A percentile compares a stretch with the other conserved stretches of the same genome.
Evolutionary conservation across 92 coral and sea anemone genomes (phyloP).

Genomic region (Bergia sp.): DNA sequence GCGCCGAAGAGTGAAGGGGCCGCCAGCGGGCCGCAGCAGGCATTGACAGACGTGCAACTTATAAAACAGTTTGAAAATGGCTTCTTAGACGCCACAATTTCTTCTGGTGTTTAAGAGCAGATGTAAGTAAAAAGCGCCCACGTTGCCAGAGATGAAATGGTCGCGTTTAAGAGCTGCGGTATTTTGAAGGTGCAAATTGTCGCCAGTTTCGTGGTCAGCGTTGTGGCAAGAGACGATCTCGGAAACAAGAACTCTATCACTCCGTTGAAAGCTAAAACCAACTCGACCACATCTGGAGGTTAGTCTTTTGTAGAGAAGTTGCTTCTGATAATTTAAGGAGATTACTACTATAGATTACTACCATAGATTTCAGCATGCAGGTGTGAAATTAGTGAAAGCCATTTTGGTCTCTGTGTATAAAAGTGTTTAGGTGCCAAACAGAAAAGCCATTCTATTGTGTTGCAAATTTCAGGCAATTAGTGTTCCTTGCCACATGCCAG

Average conservation of each 20-base stretch:
- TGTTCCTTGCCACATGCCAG: constrained; percentile 21
- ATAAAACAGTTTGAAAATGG: neutral
- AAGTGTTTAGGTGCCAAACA: constrained; percentile 31
- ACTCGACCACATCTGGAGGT: constrained; percentile 50
- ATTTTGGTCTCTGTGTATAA: constrained; percentile 1
- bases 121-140: neutral
- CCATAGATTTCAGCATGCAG: neutral
- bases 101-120: neutral
- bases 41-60: neutral
- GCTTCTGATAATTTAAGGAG: neutral
- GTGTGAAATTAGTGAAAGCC: neutral
- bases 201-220: constrained; percentile 2
- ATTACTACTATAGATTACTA: neutral
- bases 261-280: constrained; percentile 29
- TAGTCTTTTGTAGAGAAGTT: neutral
- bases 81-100: neutral
- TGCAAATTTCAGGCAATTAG: constrained; percentile 42
- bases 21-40: neutral
- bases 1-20: neutral
- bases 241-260: constrained; percentile 40
- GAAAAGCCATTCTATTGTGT: constrained; percentile 32
- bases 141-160: neutral
- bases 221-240: constrained; percentile 15
- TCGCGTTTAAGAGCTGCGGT: constrained; percentile 12
- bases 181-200: constrained; percentile 33